Evolutionary conservation across 2,888 invertebrate genomes (phyloP).

Genomic region (Pachliopta kotzebuea): DNA sequence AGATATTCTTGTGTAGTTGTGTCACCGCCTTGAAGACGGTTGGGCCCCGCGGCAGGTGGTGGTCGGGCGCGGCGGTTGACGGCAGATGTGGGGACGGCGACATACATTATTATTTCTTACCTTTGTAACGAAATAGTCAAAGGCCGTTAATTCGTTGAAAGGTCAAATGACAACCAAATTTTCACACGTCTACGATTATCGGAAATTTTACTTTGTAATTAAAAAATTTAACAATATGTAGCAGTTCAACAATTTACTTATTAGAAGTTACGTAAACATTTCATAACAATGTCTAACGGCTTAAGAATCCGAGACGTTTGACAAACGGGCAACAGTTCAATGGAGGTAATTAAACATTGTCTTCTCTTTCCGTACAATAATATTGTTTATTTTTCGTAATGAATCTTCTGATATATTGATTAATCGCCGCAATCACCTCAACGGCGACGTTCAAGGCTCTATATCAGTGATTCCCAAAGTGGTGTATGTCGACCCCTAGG

Average conservation of each 20-base stretch:
- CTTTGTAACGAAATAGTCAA: constrained; percentile 20
- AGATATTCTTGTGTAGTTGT: neutral
- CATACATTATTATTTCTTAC: constrained; percentile 28
- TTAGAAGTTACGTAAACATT: neutral
- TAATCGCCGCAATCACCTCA: constrained; percentile 1
- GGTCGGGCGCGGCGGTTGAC: constrained; percentile 35
- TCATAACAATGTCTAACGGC: constrained; percentile 1
- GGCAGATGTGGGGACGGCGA: constrained; percentile 38
- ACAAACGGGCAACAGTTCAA: constrained; percentile 14
- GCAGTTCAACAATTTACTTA: neutral
- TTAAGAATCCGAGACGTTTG: constrained; percentile 9
- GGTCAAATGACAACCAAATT: neutral
- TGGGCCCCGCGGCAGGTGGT: constrained; percentile 31
- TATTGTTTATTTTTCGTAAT: constrained; percentile 2
- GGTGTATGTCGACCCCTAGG: too few species aligned
- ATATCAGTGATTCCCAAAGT: too few species aligned
- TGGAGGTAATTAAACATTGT: constrained; percentile 7
- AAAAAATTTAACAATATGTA: neutral
- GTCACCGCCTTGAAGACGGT: constrained; percentile 34
- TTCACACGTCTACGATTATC: neutral
- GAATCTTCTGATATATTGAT: neutral
- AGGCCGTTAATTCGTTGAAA: neutral
- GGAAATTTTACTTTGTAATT: neutral
- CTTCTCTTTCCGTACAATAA: neutral
- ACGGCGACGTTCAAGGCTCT: constrained; percentile 10